phyloP scores from a whole-genome alignment of 2,797 vertebrate species.

The Apodemus agrarius region DNA sequence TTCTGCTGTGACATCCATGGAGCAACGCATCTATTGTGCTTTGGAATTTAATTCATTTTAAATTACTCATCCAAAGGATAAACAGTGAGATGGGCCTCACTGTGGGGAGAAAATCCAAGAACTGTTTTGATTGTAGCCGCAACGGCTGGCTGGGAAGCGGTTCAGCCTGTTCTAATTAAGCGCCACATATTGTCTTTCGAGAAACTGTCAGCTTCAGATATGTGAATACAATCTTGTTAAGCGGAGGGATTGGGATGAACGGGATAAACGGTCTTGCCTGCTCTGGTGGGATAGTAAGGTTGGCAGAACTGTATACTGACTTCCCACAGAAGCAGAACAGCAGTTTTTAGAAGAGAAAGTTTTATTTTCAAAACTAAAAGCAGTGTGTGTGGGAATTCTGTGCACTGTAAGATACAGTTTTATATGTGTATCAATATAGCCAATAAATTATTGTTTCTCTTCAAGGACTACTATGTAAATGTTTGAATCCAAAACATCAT shows the following conservation, averaged over 20 bases:
- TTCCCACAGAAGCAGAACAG: background rate
- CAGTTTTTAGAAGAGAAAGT: background rate
- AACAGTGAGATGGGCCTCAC: slow-evolving; percentile 64
- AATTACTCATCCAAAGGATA: slow-evolving; percentile 75
- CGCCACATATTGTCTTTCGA: slow-evolving; percentile 7
- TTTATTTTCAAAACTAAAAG: slow-evolving; percentile 56
- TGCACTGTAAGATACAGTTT: slow-evolving; percentile 1
- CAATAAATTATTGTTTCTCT: slow-evolving; percentile 41
- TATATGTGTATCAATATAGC: background rate
- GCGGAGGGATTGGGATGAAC: background rate
- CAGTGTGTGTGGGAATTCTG: background rate
- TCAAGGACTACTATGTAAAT: slow-evolving; percentile 19
- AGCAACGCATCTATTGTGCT: slow-evolving; percentile 68
- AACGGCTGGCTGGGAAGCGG: slow-evolving; percentile 37
- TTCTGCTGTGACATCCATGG: slow-evolving; percentile 50
- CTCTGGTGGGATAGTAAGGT: background rate
- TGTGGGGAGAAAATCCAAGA: slow-evolving; percentile 43
- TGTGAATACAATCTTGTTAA: slow-evolving; percentile 7
- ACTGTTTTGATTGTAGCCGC: slow-evolving; percentile 55
- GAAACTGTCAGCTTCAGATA: slow-evolving; percentile 38
- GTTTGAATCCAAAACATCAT: background rate
- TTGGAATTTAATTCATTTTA: slow-evolving; percentile 79
- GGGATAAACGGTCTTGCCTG: background rate
- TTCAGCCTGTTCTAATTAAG: slow-evolving; percentile 35
- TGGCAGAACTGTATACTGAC: background rate